Percentiles rank a stretch among this genome's conserved stretches.
phyloP scores from a whole-genome alignment of 30 jellyfish, hydroid and myxozoan genomes.

The Cassiopea andromeda region DNA sequence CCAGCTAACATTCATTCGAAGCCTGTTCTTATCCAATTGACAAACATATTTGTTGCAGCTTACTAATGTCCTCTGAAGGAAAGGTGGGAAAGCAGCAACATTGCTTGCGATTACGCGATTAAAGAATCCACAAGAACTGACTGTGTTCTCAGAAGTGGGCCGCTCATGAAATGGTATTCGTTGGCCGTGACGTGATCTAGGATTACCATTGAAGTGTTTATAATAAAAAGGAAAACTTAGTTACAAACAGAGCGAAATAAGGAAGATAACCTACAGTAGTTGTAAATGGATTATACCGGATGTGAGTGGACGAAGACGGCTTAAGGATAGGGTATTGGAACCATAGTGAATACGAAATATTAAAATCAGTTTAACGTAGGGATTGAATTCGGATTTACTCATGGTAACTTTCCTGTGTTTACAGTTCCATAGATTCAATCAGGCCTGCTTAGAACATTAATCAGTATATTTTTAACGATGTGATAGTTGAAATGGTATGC shows the following conservation, averaged over 20 bases:
- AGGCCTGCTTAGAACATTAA: slow-evolving; percentile 27
- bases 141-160: slow-evolving; percentile 7
- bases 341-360: slow-evolving; percentile 40
- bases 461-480: slow-evolving; percentile 8
- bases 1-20: not conserved
- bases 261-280: slow-evolving; percentile 27
- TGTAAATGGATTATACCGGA: slow-evolving; percentile 58
- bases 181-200: slow-evolving; percentile 44
- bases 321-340: slow-evolving; percentile 14
- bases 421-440: slow-evolving; percentile 30
- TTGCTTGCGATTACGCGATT: slow-evolving; percentile 22
- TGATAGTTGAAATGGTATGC: not conserved
- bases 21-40: not conserved
- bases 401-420: slow-evolving; percentile 65
- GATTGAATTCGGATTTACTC: slow-evolving; percentile 19
- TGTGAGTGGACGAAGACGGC: slow-evolving; percentile 45
- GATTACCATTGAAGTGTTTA: slow-evolving; percentile 31
- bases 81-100: slow-evolving; percentile 33
- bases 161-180: slow-evolving; percentile 1
- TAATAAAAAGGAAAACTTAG: slow-evolving; percentile 55
- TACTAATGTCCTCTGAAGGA: not conserved
- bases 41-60: not conserved
- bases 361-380: slow-evolving; percentile 47
- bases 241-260: slow-evolving; percentile 44
- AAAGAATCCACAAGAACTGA: not conserved